Evolutionary conservation across 2,113 vertebrate genomes (phyloP), one percentile per base, ranked within the genome.

Genomic region (Cnemophilus loriae): DNA sequence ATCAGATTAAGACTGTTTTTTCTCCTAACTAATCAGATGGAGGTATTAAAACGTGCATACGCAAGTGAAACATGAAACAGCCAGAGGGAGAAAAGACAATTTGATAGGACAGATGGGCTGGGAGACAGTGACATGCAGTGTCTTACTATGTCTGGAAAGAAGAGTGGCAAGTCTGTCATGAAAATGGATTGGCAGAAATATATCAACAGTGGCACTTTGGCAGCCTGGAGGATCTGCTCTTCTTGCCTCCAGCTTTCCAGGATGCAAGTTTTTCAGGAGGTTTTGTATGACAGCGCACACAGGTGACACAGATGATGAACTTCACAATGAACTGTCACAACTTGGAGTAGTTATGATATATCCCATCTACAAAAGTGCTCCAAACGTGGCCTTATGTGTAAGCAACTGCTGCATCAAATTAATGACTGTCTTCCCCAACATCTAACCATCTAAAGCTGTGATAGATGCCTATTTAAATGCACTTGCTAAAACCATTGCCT

Each of bases 61-160:
- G 2, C 57, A 53, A 87, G 69, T 60, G 81, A 89, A 95, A 91
- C 49, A 52, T 7, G 3, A 80, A 95, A 77, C 44, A 91, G 80
- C 69, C 80, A 79, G 87, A 68, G 84, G 81, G 61, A 95, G 77
- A 93, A 90, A 95, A 94, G 84, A 52, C 77, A 91, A 11, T 95
- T 92, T 89, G 61, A 24, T 60, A 73, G 91, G 60, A 79, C 69
- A 87, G 86, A 84, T 87, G 84, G 91, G 44, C 74, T 95, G 65
- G 70, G 83, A 92, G 56, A 57, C 2, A 4, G 53, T 87, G 80
- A 68, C 65, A 61, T 53, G 44, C 41, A 37, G 27, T 56, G 37
- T 68, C 73, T 80, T 71, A 65, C 52, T 6, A 1, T 33, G 33
- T 60, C 76, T 82, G 30, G 80, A 82, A 85, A 81, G 68, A 68